Evolutionary conservation across 2,113 vertebrate species (phyloP).

Genomic region (Tenebrosternarchus preto): DNA sequence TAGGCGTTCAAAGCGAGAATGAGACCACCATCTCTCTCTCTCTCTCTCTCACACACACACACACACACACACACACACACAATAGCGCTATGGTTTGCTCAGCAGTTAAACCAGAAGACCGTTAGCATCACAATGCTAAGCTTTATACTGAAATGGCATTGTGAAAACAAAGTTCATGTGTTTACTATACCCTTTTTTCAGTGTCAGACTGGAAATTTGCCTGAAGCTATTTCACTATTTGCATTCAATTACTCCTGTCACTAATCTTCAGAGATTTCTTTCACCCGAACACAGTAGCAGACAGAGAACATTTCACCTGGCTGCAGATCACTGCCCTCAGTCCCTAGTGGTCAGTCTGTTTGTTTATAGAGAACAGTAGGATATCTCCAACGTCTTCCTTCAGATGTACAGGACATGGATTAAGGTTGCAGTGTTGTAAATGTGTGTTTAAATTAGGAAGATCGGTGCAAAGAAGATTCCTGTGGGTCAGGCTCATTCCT

Average conservation of each 20-base stretch:
- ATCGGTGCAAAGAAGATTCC: background rate
- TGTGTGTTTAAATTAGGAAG: background rate
- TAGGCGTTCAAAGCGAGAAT: conserved; percentile 10
- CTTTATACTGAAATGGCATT: too few species aligned
- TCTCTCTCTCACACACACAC: background rate
- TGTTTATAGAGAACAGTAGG: too few species aligned
- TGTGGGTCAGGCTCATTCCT: background rate
- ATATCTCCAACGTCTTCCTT: background rate
- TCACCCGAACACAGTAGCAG: too few species aligned
- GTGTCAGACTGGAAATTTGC: too few species aligned
- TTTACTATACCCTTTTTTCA: too few species aligned
- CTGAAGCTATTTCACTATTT: too few species aligned
- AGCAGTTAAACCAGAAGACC: background rate
- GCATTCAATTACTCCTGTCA: too few species aligned
- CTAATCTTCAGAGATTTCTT: too few species aligned
- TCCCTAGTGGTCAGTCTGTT: too few species aligned
- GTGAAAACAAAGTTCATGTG: too few species aligned
- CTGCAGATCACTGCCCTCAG: background rate
- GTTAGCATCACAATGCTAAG: background rate
- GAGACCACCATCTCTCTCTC: conserved; percentile 16
- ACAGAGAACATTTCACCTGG: background rate
- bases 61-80: background rate
- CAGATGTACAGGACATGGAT: background rate
- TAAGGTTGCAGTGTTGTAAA: background rate
- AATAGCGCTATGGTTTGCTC: background rate